Conservation (phyloP, 2,113 vertebrate genomes). For the Phrynosoma blainvillii region DNA sequence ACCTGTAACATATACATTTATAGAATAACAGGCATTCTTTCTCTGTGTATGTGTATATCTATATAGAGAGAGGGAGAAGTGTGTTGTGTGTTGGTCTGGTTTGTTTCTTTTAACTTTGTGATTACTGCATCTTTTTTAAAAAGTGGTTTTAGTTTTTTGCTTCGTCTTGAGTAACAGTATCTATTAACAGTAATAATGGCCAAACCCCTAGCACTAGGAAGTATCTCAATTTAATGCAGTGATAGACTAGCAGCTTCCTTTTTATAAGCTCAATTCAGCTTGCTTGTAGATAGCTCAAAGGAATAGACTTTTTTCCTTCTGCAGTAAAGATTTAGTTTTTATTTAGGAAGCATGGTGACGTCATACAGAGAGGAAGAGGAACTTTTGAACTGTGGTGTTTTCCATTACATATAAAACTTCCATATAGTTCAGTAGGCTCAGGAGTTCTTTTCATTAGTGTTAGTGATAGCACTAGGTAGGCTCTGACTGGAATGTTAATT, state of each 20-base stretch:
- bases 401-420: not conserved
- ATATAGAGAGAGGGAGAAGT: not conserved
- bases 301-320: slow-evolving; percentile 8
- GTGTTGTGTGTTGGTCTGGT: slow-evolving; percentile 27
- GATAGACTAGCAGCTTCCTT: slow-evolving; percentile 18
- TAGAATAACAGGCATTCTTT: slow-evolving; percentile 10
- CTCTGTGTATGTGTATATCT: not conserved
- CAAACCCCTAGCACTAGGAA: slow-evolving; percentile 10
- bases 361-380: not conserved
- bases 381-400: not conserved
- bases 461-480: not conserved
- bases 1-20: slow-evolving; percentile 12
- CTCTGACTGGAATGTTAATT: not conserved
- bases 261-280: slow-evolving; percentile 10
- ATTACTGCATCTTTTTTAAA: slow-evolving; percentile 21
- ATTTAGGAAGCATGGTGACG: slow-evolving; percentile 5
- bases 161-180: slow-evolving; percentile 20
- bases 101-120: slow-evolving; percentile 18
- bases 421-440: not conserved
- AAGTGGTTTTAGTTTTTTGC: slow-evolving; percentile 11
- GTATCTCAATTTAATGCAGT: not conserved
- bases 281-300: not conserved
- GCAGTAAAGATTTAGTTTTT: slow-evolving; percentile 2
- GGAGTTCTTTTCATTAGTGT: not conserved
- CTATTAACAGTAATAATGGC: slow-evolving; percentile 23